These are phyloP conservation scores for Sphenopsis melanotis DNA, from an alignment of 2,797 vertebrate species.

Conservation along the genomic window DNA sequence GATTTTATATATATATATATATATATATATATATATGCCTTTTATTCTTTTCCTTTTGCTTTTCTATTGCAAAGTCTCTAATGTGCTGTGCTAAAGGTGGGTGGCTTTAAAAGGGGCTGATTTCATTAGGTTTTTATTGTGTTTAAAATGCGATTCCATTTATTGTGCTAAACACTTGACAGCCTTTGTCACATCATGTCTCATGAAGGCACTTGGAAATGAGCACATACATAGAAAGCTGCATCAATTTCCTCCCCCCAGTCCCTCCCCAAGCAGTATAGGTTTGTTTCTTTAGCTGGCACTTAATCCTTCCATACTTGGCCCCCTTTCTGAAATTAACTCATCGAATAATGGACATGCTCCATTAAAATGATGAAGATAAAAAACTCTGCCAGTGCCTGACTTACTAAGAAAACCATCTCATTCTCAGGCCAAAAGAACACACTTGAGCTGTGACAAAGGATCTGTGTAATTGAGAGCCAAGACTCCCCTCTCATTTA, in stretches of 20 bases:
- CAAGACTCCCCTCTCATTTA: slow-evolving; percentile 8
- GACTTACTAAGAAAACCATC: slow-evolving; percentile 52
- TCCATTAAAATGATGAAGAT: slow-evolving; percentile 64
- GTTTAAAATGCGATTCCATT: slow-evolving; percentile 53
- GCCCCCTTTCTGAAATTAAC: slow-evolving; percentile 57
- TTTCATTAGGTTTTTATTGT: slow-evolving; percentile 51
- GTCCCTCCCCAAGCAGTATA: slow-evolving; percentile 10
- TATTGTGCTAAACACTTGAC: slow-evolving; percentile 55
- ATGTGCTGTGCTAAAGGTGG: slow-evolving; percentile 21
- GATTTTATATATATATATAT: neutral
- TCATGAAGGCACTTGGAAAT: slow-evolving; percentile 53
- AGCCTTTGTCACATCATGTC: slow-evolving; percentile 29
- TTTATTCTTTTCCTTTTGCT: neutral
- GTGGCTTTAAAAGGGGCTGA: slow-evolving; percentile 37
- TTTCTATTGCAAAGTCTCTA: neutral
- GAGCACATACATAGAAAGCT: slow-evolving; percentile 37
- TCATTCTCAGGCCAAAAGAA: slow-evolving; percentile 14
- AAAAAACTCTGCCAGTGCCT: slow-evolving; percentile 50
- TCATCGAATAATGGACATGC: slow-evolving; percentile 59
- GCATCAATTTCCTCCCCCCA: neutral
- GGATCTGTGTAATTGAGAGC: slow-evolving; percentile 32
- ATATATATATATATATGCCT: neutral
- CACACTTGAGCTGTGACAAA: slow-evolving; percentile 50
- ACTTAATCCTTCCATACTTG: slow-evolving; percentile 53
- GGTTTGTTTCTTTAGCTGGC: slow-evolving; percentile 56